Base-by-base conservation (phyloP, 2,113 vertebrate species). In the Hydropotes inermis region DNA sequence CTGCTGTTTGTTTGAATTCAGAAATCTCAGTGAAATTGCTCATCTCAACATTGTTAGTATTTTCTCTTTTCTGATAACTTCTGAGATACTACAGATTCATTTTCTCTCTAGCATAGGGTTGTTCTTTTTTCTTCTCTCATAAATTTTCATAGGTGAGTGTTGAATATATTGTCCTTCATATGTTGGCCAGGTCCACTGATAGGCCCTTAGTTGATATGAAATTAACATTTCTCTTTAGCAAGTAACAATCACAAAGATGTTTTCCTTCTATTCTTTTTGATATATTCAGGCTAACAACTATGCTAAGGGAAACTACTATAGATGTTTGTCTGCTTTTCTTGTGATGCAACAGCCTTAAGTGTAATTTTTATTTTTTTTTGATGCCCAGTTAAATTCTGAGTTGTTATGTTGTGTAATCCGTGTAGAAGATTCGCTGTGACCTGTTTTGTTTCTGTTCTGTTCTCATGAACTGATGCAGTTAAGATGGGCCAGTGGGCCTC, bases 401-500 rank as follows among this genome's bases (percentile, higher is more conserved):
- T 7, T 50, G 86, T 84, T 88, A 5, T 82, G 23, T 83, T 89
- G 30, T 61, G 17, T 86, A 16, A 23, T 87, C 0, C 61, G 2
- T 84, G 79, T 84, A 82, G 30, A 97, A 33, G 93, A 92, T 98
- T 97, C 97, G 95, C 87, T n/a, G 84, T 78, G 28, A 84, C 45
- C 55, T 83, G 1, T 74, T 87, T 28, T 95, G 55, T 27, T 89
- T 98, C 96, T 97, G 27, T 91, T 91, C 87, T 89, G 50, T 84
- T 50, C 84, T 81, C 95, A 39, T 55, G 92, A 0, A 1, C 57
- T 97, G 96, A 98, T 90, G n/a, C 58, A 94, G 30, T 81, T 93
- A 95, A 97, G 98, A 98, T 15, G 55, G 94, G 98, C 95, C 98
- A 96, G 90, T 70, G 95, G 70, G 64, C 85, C 94, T 95, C 78